Conservation (phyloP, 2,888 invertebrate species). For the Barypeithes pellucidus region DNA sequence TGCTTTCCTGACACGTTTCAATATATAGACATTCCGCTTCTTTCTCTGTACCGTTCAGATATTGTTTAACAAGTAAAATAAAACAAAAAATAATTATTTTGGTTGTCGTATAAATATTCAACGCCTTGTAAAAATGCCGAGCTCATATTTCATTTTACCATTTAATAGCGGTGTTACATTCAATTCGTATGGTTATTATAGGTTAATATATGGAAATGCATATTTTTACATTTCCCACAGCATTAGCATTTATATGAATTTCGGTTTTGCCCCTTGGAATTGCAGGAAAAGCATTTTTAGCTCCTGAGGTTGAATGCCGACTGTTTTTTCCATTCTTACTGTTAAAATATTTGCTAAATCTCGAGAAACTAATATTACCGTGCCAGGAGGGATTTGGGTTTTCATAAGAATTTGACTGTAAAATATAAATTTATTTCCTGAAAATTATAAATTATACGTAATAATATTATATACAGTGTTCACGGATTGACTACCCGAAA, state of each 20-base stretch:
- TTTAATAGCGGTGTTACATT: not conserved
- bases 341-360: conserved; percentile 17
- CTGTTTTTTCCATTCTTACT: conserved; percentile 7
- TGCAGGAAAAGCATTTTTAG: conserved; percentile 13
- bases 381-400: not conserved
- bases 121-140: not conserved
- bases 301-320: not conserved
- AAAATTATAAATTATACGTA: too few relatives aligned
- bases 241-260: conserved; percentile 17
- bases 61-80: too few relatives aligned
- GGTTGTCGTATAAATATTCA: not conserved
- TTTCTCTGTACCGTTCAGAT: too few relatives aligned
- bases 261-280: conserved; percentile 13
- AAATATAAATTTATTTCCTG: not conserved
- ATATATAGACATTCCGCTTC: too few relatives aligned
- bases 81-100: too few relatives aligned
- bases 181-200: conserved; percentile 8
- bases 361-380: not conserved
- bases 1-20: too few relatives aligned
- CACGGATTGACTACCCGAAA: too few relatives aligned
- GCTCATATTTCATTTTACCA: not conserved
- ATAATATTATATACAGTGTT: too few relatives aligned
- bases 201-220: not conserved
- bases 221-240: not conserved
- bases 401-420: not conserved